A percentile compares a stretch with the other conserved stretches of the same genome.
Conservation (phyloP, 1,140 invertebrate genomes). For the Ceratoteleas bidentatus region DNA sequence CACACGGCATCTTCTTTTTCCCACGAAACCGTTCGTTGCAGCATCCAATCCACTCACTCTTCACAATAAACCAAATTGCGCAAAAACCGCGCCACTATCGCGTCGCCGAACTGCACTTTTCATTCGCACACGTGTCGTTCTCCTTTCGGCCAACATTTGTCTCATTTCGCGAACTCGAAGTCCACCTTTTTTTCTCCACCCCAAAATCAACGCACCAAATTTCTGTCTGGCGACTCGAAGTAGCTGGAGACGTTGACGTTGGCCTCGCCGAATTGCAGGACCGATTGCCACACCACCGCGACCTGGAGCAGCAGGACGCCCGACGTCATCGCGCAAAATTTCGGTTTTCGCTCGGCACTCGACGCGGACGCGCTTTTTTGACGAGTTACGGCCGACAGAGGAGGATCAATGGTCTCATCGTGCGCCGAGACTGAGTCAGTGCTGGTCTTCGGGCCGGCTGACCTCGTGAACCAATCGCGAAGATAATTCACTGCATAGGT, state of each 20-base stretch:
- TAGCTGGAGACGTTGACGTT: conserved; percentile 56
- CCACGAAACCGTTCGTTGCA: no score
- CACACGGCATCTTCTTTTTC: no score
- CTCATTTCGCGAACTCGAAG: no score
- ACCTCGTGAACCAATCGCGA: conserved; percentile 62
- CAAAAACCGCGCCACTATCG: no score
- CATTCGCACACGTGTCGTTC: no score
- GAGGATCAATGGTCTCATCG: conserved; percentile 58
- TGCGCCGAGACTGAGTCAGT: conserved; percentile 47
- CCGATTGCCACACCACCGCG: neutral
- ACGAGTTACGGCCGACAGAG: conserved; percentile 27
- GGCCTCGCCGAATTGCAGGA: conserved; percentile 5
- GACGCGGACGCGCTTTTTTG: no score
- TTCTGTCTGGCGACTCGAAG: conserved; percentile 61
- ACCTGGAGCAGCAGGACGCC: neutral
- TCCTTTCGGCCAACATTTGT: no score
- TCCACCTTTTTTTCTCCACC: no score
- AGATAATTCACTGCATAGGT: conserved; percentile 61
- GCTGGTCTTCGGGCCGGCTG: conserved; percentile 43
- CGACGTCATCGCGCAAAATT: conserved; percentile 28
- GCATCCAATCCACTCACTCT: no score
- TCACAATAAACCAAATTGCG: no score
- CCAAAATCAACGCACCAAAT: conserved; percentile 63
- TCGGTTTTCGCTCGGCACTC: conserved; percentile 9
- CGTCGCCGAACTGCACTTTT: no score